A percentile compares a stretch with the other conserved stretches of the same genome.
phyloP scores from a whole-genome alignment of 2,797 vertebrate species.

The Sarcoramphus papa region DNA sequence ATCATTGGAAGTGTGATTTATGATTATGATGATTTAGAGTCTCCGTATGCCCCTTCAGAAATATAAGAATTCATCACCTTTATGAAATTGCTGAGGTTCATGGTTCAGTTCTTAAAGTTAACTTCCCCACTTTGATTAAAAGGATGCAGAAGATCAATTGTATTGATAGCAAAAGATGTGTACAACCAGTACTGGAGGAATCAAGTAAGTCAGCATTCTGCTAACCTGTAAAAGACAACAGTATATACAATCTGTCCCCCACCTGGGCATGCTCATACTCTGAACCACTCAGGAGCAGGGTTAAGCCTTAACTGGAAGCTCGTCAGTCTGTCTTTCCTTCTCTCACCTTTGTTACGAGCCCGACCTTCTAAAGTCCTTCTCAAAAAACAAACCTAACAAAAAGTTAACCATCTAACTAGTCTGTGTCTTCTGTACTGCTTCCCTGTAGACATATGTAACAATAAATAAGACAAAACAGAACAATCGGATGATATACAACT shows the following conservation, averaged over 20 bases:
- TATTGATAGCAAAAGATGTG: not conserved
- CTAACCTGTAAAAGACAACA: not conserved
- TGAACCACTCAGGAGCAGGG: not conserved
- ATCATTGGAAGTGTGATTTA: not conserved
- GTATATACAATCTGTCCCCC: not conserved
- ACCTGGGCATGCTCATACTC: not conserved
- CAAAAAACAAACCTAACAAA: not conserved
- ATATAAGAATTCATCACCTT: not conserved
- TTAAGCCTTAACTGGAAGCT: not conserved
- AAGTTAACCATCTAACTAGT: not conserved
- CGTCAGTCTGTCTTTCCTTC: not conserved
- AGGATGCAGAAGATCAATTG: not conserved
- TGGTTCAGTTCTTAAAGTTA: not conserved
- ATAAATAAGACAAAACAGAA: not conserved
- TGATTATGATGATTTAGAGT: not conserved
- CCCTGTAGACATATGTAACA: not conserved
- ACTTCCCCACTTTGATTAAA: not conserved
- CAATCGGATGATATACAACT: not conserved
- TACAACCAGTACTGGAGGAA: not conserved
- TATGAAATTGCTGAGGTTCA: not conserved
- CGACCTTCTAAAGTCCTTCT: not conserved
- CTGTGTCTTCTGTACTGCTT: not conserved
- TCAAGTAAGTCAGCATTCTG: not conserved
- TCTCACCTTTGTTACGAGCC: rapidly evolving
- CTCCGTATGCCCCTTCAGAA: not conserved